These are phyloP conservation scores for Peromyscus californicus DNA, from an alignment of 2,113 vertebrate species.

Conservation along the genomic window DNA sequence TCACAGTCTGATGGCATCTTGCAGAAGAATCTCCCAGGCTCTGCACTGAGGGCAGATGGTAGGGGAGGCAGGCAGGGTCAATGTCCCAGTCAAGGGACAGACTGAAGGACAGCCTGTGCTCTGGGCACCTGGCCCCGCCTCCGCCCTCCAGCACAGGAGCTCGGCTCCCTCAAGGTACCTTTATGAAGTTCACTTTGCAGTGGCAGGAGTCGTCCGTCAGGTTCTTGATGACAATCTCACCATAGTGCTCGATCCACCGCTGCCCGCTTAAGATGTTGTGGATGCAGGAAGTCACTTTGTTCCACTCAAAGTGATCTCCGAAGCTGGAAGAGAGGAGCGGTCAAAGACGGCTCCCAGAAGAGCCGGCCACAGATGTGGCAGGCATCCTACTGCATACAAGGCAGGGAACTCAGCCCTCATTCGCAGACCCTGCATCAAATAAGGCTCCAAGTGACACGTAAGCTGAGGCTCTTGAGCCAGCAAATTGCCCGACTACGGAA, in stretches of 20 bases:
- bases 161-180: constrained; percentile 87
- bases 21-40: not conserved
- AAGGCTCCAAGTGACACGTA: accelerated
- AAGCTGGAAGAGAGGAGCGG: constrained; percentile 82
- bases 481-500: not conserved
- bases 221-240: constrained; percentile 97
- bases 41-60: not conserved
- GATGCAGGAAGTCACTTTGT: constrained; percentile 99
- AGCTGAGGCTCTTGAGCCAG: accelerated
- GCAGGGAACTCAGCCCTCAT: not conserved
- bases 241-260: constrained; percentile 99
- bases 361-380: not conserved
- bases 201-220: constrained; percentile 91
- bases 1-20: not conserved
- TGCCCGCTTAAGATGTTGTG: constrained; percentile 99
- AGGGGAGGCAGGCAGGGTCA: too few relatives aligned
- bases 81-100: not conserved
- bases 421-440: not conserved
- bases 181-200: constrained; percentile 98
- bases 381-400: too few relatives aligned
- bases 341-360: not conserved
- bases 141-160: not conserved
- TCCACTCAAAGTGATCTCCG: constrained; percentile 98
- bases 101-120: not conserved
- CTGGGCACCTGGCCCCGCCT: not conserved